Evolutionary conservation across 2,888 invertebrate genomes (phyloP).

Genomic region (Antheraea yamamai): DNA sequence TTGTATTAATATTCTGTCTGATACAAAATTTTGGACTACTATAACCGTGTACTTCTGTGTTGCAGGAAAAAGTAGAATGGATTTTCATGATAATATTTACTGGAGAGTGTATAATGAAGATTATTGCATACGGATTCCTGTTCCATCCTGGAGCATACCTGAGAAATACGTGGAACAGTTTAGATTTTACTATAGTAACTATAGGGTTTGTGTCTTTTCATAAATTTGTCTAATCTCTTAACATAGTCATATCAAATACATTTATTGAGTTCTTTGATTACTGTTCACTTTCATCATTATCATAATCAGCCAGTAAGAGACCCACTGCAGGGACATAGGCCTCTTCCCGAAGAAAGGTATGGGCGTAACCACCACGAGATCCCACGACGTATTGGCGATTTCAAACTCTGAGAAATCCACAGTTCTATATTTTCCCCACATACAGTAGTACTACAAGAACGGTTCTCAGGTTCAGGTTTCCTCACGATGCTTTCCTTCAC

Average conservation of each 20-base stretch:
- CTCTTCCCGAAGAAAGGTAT: too few species aligned
- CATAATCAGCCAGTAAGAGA: too few species aligned
- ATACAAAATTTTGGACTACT: background rate
- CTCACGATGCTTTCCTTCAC: too few species aligned
- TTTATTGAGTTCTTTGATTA: background rate
- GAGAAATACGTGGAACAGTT: constrained; percentile 98
- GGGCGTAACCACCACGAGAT: too few species aligned
- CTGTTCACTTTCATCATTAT: too few species aligned
- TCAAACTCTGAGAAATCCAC: too few species aligned
- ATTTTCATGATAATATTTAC: constrained; percentile 99
- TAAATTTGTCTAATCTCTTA: background rate
- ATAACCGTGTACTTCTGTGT: constrained; percentile 32
- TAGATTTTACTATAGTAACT: constrained; percentile 98
- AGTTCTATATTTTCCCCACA: too few species aligned
- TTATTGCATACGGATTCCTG: constrained; percentile 98
- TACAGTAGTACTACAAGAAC: too few species aligned
- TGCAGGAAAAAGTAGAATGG: constrained; percentile 98
- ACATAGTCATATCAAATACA: background rate
- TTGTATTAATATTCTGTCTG: background rate
- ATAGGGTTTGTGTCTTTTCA: constrained; percentile 91
- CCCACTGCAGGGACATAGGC: too few species aligned
- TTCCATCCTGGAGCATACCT: constrained; percentile 98
- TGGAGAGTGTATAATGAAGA: constrained; percentile 98
- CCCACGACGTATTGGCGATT: too few species aligned
- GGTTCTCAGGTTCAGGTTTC: too few species aligned